Conservation (phyloP, 2,113 vertebrate genomes). For the Tetrao urogallus region DNA sequence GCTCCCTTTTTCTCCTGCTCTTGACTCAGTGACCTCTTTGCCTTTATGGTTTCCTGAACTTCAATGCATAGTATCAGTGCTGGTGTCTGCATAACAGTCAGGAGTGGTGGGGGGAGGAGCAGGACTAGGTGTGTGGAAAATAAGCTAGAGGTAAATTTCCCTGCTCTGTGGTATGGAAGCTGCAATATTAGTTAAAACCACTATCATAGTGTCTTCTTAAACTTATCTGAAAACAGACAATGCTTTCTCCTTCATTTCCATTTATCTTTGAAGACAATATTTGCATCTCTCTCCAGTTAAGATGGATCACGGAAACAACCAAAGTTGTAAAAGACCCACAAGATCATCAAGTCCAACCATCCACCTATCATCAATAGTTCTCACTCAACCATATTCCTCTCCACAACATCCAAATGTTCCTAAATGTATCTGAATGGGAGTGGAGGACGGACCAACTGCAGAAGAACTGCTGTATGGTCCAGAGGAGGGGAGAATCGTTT, state of each 20-base stretch:
- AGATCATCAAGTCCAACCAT: too few species aligned
- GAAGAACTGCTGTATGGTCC: neutral
- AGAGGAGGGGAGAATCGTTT: neutral
- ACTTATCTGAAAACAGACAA: neutral
- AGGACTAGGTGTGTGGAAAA: neutral
- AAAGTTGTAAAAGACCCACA: too few species aligned
- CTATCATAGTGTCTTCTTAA: neutral
- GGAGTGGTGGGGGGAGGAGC: neutral
- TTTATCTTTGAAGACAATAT: neutral
- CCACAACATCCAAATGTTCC: too few species aligned
- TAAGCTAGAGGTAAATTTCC: neutral
- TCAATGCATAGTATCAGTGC: rapidly evolving
- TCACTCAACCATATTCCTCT: too few species aligned
- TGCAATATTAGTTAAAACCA: neutral
- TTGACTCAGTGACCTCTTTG: rapidly evolving
- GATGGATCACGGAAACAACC: too few species aligned
- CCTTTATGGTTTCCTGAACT: neutral
- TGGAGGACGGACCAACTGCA: neutral
- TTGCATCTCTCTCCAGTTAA: neutral
- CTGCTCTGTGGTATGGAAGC: neutral
- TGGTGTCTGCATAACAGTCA: neutral
- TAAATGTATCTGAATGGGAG: rapidly evolving
- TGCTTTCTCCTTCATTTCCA: neutral
- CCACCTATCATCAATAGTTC: too few species aligned
- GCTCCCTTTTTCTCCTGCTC: rapidly evolving